Base-by-base conservation (phyloP, 2,888 invertebrate genomes). In the Polylopha cassiicola region DNA sequence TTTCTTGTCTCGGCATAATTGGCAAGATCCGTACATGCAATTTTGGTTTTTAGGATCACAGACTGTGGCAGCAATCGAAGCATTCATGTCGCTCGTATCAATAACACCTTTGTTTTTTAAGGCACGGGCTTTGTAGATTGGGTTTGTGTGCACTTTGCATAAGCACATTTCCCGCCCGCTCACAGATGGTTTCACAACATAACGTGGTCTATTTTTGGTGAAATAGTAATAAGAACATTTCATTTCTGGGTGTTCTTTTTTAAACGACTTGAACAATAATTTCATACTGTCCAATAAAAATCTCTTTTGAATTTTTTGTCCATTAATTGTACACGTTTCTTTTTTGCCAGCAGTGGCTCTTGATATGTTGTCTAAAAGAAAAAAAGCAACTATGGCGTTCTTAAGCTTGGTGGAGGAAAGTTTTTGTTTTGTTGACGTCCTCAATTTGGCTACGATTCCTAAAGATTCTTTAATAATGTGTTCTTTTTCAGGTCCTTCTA, bases 211-310 rank as follows among this genome's bases (percentile, higher is more conserved):
- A 13, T 46, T 43, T 44, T 39, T 44, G 6, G 46, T 37, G 30
- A 55, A 52, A 30, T 46, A 50, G 15, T 7, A 43, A 27, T 50
- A 52, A 1, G 50, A 49, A 29, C 49, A 55, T 11, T 33, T 43
- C 1, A 30, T 4, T 1, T 18, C 36, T 5, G 47, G 47, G 29
- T 48, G 45, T 31, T 53, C 52, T 24, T 11, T 2, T 33, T 39
- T 50, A 24, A 53, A 55, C 5, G 26, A 17, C 22, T 46, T 39
- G 16, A 26, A 46, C 3, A 53, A 14, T 14, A 31, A 39, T 39
- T 52, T 52, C 38, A 50, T 45, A 2, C 37, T 42, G 9, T 52
- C 48, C 7, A 50, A 32, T 1, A 52, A 10, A 17, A 36, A 28
- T 4, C 21, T 2, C 10, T 8, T 14, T 11, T 31, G 31, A 5